Conservation (phyloP, 1,140 invertebrate genomes). For the Hypsibius dujardini region DNA sequence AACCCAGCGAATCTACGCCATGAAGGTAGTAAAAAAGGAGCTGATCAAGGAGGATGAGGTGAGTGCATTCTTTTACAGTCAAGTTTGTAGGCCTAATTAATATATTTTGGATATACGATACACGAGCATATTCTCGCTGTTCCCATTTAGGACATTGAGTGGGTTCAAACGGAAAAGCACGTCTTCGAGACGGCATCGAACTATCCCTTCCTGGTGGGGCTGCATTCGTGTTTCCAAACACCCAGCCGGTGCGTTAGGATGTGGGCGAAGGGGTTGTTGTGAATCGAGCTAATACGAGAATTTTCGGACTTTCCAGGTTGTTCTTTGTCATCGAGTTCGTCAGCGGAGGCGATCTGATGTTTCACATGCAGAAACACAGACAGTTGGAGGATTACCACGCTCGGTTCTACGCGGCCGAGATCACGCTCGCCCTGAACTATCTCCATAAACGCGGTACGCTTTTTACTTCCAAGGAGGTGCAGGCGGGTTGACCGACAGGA, state of each 20-base stretch:
- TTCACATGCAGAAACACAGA: slow-evolving; percentile 94
- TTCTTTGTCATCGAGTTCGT: slow-evolving; percentile 99
- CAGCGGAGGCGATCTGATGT: slow-evolving; percentile 96
- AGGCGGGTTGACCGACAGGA: too few species aligned
- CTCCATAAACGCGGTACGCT: slow-evolving; percentile 73
- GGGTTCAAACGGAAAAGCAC: slow-evolving; percentile 99
- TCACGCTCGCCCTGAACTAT: slow-evolving; percentile 93
- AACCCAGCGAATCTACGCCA: slow-evolving; percentile 90
- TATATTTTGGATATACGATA: too few species aligned
- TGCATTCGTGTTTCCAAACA: slow-evolving; percentile 95
- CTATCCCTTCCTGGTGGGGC: slow-evolving; percentile 93
- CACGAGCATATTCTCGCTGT: not conserved
- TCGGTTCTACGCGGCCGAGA: slow-evolving; percentile 93
- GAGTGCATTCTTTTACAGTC: slow-evolving; percentile 19
- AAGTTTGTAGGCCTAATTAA: too few species aligned
- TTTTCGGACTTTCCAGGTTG: slow-evolving; percentile 44
- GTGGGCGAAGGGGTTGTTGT: too few species aligned
- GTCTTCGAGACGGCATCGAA: slow-evolving; percentile 99
- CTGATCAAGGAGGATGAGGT: slow-evolving; percentile 91
- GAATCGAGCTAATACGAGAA: too few species aligned
- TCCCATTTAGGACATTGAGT: slow-evolving; percentile 69
- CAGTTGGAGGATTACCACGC: slow-evolving; percentile 82
- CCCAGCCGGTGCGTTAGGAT: slow-evolving; percentile 31
- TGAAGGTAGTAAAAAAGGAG: slow-evolving; percentile 99
- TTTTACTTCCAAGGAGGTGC: too few species aligned